Evolutionary conservation across 2,113 vertebrate species (phyloP).

Genomic region (Chauna torquata): DNA sequence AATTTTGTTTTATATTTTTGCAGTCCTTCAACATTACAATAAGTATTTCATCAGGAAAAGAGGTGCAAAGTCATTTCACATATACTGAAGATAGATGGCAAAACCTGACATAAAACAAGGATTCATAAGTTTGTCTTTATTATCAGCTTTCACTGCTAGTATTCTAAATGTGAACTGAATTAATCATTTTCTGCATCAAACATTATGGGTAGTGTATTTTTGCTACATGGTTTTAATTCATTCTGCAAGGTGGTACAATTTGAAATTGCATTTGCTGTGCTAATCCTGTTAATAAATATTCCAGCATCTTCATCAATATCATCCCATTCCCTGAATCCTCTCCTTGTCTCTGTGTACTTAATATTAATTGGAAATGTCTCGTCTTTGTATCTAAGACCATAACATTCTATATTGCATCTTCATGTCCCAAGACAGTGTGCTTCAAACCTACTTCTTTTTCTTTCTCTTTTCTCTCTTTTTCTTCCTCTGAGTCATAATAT

Average conservation of each 20-base stretch:
- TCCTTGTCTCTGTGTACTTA: neutral
- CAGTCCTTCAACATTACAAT: neutral
- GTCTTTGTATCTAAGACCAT: neutral
- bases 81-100: neutral
- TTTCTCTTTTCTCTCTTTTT: neutral
- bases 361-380: slow-evolving; percentile 21
- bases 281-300: slow-evolving; percentile 55
- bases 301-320: neutral
- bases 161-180: neutral
- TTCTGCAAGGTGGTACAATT: neutral
- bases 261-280: slow-evolving; percentile 28
- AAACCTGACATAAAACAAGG: neutral
- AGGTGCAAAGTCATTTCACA: neutral
- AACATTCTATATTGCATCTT: neutral
- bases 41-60: neutral
- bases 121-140: neutral
- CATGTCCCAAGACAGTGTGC: neutral
- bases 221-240: slow-evolving; percentile 33
- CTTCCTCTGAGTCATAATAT: neutral
- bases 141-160: neutral
- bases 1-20: neutral
- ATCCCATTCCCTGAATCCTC: neutral
- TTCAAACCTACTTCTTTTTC: neutral
- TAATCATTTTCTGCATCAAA: neutral
- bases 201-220: neutral